Evolutionary conservation across 2,888 invertebrate genomes (phyloP), one percentile per base, ranked within the genome.

Genomic region (Perithous albicinctus): DNA sequence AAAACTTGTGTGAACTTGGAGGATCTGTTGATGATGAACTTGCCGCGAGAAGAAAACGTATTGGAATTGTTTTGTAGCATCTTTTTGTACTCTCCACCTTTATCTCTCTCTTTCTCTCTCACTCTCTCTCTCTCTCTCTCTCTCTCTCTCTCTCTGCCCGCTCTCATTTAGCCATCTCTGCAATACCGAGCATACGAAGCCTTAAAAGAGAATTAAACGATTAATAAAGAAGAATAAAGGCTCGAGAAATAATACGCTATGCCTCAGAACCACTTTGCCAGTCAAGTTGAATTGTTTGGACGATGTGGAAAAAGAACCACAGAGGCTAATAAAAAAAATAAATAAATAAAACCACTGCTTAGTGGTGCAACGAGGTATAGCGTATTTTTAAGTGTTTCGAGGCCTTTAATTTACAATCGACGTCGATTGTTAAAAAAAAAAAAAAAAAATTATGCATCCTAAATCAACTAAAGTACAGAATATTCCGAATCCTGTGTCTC

Each of bases 1-100:
- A 4, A n/a, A 5, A n/a, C 12, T 26, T 18, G 48, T 54, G n/a
- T 23, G 66, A 64, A 64, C 64, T 64, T 59, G 46, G 41, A 8
- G 54, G 41, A 66, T 54, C 54, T 54, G 29, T 20, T 41, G 86
- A 86, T 86, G 86, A 87, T 76, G 84, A 84, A 84, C 67, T 82
- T 72, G 75, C 84, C 80, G 82, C 70, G 76, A 85, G 88, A 78
- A 84, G 43, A 70, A 85, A 76, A 85, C 85, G 76, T 87, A 88
- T 89, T 88, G 89, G 88, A 89, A 87, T 89, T 89, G 87, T 89
- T 89, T 89, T 88, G 85, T 88, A 88, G 88, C 88, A 89, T 59
- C 46, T 72, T 73, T 73, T 73, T 73, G 35, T 88, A 87, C 88
- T 87, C 87, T 88, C 87, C 85, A 87, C 87, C 35, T 59, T 10